Evolutionary conservation across 2,888 invertebrate species (phyloP).

Genomic region (Caenorhabditis parvicauda): DNA sequence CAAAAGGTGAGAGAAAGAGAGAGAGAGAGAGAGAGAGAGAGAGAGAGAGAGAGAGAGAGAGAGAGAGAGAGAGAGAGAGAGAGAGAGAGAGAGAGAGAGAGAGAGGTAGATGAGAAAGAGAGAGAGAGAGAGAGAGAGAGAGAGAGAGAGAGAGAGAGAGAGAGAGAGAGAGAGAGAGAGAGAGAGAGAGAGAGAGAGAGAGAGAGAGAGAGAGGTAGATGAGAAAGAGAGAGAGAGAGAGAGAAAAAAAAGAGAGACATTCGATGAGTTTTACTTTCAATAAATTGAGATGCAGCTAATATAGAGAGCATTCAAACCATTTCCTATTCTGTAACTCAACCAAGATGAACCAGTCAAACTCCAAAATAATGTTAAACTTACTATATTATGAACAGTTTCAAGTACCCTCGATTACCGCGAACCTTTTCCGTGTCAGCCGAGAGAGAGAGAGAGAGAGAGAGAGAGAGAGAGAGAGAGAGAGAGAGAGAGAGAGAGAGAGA

Average conservation of each 20-base stretch:
- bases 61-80: neutral
- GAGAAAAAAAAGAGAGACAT: neutral
- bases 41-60: too few species aligned
- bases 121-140: slow-evolving; percentile 1
- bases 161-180: neutral
- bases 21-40: neutral
- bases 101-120: neutral
- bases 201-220: slow-evolving; percentile 1
- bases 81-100: neutral
- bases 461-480: slow-evolving; percentile 1
- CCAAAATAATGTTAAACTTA: too few species aligned
- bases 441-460: too few species aligned
- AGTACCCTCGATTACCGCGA: too few species aligned
- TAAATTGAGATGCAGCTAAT: too few species aligned
- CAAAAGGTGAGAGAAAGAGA: slow-evolving; percentile 2
- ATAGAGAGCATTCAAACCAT: too few species aligned
- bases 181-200: neutral
- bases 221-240: neutral
- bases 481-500: slow-evolving; percentile 1
- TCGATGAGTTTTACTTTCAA: neutral
- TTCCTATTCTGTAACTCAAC: too few species aligned
- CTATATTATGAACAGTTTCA: neutral
- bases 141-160: neutral
- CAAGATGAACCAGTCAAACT: too few species aligned
- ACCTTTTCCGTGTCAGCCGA: too few species aligned